Conservation (phyloP, 2,113 vertebrate genomes). For the Hipposideros armiger region DNA sequence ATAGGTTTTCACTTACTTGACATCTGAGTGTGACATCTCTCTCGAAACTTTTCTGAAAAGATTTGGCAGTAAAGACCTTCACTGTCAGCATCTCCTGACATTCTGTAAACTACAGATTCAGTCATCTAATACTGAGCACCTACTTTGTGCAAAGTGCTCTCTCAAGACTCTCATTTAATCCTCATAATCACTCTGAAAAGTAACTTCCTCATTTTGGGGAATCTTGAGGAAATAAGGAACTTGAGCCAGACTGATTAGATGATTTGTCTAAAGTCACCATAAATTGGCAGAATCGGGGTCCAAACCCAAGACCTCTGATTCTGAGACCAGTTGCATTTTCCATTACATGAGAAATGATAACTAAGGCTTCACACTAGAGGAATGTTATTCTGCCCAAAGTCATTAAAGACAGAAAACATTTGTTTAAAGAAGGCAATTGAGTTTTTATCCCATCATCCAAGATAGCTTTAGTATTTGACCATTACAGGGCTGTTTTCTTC, state of each 20-base stretch:
- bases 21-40: not conserved
- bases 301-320: not conserved
- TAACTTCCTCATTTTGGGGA: not conserved
- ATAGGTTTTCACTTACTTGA: not conserved
- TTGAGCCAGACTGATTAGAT: not conserved
- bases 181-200: not conserved
- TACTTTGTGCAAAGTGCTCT: not conserved
- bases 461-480: slow-evolving; percentile 21
- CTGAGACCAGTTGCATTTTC: slow-evolving; percentile 19
- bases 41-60: not conserved
- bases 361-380: not conserved
- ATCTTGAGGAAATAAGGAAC: slow-evolving; percentile 16
- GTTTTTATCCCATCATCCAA: slow-evolving; percentile 40
- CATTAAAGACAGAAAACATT: not conserved
- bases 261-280: not conserved
- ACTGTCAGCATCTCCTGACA: not conserved
- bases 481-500: not conserved
- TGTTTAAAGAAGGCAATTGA: slow-evolving; percentile 10
- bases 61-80: not conserved
- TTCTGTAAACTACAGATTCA: not conserved
- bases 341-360: slow-evolving; percentile 22
- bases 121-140: not conserved
- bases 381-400: slow-evolving; percentile 20
- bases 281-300: not conserved
- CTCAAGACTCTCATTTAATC: not conserved